These are phyloP conservation scores for Rhinolophus ferrumequinum DNA, from an alignment of 2,113 vertebrate genomes.

Conservation along the genomic window DNA sequence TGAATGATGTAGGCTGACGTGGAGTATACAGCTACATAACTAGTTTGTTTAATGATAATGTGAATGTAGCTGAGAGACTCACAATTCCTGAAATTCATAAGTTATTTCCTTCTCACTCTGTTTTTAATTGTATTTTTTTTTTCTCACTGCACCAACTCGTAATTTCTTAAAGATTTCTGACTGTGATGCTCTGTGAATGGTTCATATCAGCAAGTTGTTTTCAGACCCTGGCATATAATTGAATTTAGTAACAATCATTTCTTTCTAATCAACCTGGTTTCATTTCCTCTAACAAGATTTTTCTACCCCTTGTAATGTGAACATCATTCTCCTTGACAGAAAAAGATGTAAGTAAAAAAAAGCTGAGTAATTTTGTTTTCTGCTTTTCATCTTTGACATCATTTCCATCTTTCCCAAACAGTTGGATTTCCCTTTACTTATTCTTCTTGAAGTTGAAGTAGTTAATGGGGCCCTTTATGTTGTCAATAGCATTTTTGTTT, in stretches of 20 bases:
- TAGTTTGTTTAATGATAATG: background rate
- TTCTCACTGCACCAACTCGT: background rate
- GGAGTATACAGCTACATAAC: background rate
- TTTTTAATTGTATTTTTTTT: background rate
- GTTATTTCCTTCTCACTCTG: background rate
- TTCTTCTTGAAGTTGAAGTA: background rate
- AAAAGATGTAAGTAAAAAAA: conserved; percentile 12
- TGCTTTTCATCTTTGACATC: background rate
- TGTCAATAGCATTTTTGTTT: background rate
- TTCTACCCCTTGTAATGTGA: background rate
- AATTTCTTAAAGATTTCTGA: conserved; percentile 31
- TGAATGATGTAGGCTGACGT: background rate
- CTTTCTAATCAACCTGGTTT: conserved; percentile 39
- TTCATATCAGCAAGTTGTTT: conserved; percentile 31
- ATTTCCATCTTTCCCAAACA: background rate
- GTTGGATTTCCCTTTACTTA: background rate
- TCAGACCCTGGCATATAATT: background rate
- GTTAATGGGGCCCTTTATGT: background rate
- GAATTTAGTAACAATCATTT: conserved; percentile 27
- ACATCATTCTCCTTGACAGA: background rate
- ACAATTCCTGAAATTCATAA: background rate
- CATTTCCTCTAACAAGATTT: conserved; percentile 34
- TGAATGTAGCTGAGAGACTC: background rate
- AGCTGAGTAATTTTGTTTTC: background rate
- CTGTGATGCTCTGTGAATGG: background rate